phyloP scores from a whole-genome alignment of 2,113 vertebrate species.

The Cochlearius cochlearius region DNA sequence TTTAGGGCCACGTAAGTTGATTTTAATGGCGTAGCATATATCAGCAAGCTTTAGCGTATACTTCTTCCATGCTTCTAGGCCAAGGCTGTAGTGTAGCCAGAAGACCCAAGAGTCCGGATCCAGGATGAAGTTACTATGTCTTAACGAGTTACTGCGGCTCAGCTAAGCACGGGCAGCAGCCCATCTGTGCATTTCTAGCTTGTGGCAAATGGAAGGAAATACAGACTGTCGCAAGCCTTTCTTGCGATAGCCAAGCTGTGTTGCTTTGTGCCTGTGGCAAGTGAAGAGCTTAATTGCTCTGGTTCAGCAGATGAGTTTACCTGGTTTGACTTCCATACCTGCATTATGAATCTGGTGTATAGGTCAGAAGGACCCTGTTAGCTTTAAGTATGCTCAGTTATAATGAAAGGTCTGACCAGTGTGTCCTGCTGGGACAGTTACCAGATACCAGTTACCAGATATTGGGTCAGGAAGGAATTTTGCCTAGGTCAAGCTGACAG shows the following conservation, averaged over 20 bases:
- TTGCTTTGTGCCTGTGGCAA: not conserved
- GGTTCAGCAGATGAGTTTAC: not conserved
- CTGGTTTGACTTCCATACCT: not conserved
- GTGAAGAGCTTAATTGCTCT: not conserved
- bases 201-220: not conserved
- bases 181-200: not conserved
- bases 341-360: not conserved
- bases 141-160: not conserved
- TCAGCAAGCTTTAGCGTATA: not conserved
- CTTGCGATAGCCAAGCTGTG: not conserved
- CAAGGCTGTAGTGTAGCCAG: not conserved
- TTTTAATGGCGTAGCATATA: not conserved
- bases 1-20: not conserved
- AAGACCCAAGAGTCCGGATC: not conserved
- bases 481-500: not conserved
- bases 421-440: not conserved
- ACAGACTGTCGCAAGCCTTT: not conserved
- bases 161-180: not conserved
- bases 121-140: not conserved
- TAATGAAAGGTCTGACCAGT: not conserved
- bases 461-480: not conserved
- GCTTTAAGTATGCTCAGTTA: not conserved
- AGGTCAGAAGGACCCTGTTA: not conserved
- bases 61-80: not conserved
- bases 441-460: not conserved